These are phyloP conservation scores for Ophion obscuratus DNA, from an alignment of 2,888 invertebrate species.

Conservation along the genomic window DNA sequence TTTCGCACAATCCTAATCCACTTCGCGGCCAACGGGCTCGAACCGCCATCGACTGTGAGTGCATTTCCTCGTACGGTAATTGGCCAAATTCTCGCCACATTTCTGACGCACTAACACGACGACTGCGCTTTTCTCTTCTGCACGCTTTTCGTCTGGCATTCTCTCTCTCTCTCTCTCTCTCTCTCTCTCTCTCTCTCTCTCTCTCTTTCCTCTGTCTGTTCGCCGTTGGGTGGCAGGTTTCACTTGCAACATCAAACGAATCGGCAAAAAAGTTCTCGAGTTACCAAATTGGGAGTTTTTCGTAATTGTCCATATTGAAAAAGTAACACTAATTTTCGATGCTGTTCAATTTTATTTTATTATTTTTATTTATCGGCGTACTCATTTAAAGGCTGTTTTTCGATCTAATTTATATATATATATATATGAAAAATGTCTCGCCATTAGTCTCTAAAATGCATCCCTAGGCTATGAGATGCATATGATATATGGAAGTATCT, in stretches of 20 bases:
- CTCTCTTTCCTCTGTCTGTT: neutral
- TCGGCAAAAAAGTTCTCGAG: neutral
- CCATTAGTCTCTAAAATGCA: too few species aligned
- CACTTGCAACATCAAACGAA: neutral
- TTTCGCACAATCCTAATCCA: slow-evolving; percentile 61
- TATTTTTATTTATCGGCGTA: too few species aligned
- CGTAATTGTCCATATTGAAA: neutral
- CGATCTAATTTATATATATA: too few species aligned
- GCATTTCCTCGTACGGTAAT: slow-evolving; percentile 70
- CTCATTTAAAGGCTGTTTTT: too few species aligned
- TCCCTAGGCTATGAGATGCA: too few species aligned
- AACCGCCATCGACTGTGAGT: slow-evolving; percentile 52
- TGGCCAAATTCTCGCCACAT: slow-evolving; percentile 56
- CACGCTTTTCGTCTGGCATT: neutral
- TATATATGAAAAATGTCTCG: too few species aligned
- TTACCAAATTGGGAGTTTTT: neutral
- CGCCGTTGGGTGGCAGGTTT: neutral
- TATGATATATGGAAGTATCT: too few species aligned
- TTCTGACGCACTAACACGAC: slow-evolving; percentile 25
- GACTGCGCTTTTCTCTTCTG: neutral
- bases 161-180: neutral
- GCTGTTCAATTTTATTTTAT: too few species aligned
- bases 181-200: neutral
- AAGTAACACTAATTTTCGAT: too few species aligned
- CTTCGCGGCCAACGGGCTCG: slow-evolving; percentile 31